These are phyloP conservation scores for Chloropsis cyanopogon DNA, from an alignment of 2,113 vertebrate species.

Conservation along the genomic window DNA sequence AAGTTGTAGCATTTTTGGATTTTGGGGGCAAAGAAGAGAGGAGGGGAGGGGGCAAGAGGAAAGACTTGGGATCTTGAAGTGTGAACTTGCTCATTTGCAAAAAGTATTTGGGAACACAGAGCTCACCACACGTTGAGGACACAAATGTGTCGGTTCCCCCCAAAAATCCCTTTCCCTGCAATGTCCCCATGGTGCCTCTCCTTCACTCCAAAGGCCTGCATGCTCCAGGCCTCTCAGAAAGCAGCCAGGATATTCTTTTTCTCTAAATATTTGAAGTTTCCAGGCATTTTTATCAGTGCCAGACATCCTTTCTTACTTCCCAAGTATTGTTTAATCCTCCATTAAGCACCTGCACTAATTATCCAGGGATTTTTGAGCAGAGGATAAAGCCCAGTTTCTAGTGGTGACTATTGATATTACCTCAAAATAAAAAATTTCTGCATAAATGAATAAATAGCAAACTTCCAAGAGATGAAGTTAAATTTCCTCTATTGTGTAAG, in stretches of 20 bases:
- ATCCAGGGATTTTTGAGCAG: background rate
- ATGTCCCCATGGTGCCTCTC: background rate
- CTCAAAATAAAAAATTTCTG: background rate
- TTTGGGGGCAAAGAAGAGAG: rapidly evolving
- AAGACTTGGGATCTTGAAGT: background rate
- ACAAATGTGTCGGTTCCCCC: background rate
- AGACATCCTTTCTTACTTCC: background rate
- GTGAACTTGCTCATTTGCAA: background rate
- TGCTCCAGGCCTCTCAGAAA: background rate
- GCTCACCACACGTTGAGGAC: rapidly evolving
- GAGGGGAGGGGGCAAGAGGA: background rate
- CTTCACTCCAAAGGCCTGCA: background rate
- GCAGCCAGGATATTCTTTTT: background rate
- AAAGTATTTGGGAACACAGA: background rate
- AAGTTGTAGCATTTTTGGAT: background rate
- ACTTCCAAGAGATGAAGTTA: background rate
- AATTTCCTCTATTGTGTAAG: background rate
- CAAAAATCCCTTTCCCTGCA: background rate
- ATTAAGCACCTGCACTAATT: background rate
- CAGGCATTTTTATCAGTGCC: background rate
- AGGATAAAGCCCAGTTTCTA: background rate
- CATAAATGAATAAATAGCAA: background rate
- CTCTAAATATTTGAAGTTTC: background rate
- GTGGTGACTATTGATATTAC: background rate
- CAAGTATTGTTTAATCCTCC: background rate